phyloP scores from a whole-genome alignment of 2,113 vertebrate species.

The Cisticola juncidis region DNA sequence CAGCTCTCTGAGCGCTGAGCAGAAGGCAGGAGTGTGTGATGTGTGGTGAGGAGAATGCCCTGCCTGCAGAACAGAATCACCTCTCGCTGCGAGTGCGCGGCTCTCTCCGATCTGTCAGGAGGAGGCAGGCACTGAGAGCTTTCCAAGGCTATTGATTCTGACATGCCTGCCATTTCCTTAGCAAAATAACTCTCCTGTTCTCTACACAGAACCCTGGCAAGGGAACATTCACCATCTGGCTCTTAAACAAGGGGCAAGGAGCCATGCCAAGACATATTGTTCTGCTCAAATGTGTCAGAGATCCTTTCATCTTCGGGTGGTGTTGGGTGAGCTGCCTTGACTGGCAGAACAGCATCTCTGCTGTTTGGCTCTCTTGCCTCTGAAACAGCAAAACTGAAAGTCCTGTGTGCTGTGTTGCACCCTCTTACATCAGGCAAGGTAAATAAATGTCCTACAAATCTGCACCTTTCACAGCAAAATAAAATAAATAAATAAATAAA shows the following conservation, averaged over 20 bases:
- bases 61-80: background rate
- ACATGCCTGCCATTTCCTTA: slow-evolving; percentile 23
- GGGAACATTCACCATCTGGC: slow-evolving; percentile 38
- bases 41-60: background rate
- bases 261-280: slow-evolving; percentile 27
- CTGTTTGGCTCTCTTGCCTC: background rate
- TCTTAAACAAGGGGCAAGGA: slow-evolving; percentile 38
- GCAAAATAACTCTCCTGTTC: slow-evolving; percentile 10
- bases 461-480: background rate
- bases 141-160: slow-evolving; percentile 21
- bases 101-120: slow-evolving; percentile 7
- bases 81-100: background rate
- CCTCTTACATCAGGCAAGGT: background rate
- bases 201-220: background rate
- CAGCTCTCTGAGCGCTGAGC: background rate
- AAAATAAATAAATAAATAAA: background rate
- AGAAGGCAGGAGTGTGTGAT: background rate
- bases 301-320: background rate
- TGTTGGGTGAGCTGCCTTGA: slow-evolving; percentile 9
- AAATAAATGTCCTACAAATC: background rate
- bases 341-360: background rate
- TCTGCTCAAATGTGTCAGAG: background rate
- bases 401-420: background rate
- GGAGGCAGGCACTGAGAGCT: background rate
- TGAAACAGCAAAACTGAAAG: background rate